A percentile compares a stretch with the other conserved stretches of the same genome.
Conservation (phyloP, 2,797 vertebrate genomes). For the Lepus townsendii region DNA sequence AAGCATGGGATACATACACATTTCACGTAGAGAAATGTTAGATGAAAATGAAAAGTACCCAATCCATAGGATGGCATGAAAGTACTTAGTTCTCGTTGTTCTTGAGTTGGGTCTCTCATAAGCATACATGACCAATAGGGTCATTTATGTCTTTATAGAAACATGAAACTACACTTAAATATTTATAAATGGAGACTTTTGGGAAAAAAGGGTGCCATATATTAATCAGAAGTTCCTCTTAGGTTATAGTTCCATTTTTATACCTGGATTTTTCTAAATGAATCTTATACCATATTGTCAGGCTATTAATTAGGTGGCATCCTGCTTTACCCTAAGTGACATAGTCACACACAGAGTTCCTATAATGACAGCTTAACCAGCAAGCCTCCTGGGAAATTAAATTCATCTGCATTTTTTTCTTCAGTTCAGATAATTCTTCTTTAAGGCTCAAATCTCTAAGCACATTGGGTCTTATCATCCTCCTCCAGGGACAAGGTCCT, state of each 20-base stretch:
- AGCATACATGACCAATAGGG: not conserved
- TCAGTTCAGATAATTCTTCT: conserved; percentile 56
- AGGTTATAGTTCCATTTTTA: not conserved
- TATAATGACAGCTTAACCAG: conserved; percentile 46
- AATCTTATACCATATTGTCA: not conserved
- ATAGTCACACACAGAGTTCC: conserved; percentile 44
- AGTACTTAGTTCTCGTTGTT: not conserved
- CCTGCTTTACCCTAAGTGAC: not conserved
- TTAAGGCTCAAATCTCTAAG: conserved; percentile 47
- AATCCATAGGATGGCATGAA: not conserved
- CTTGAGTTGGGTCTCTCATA: not conserved
- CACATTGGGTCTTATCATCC: conserved; percentile 1
- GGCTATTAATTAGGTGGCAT: conserved; percentile 4
- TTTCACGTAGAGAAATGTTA: conserved; percentile 11
- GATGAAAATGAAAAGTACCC: not conserved
- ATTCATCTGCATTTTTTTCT: conserved; percentile 55
- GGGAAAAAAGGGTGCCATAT: not conserved
- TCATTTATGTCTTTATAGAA: not conserved
- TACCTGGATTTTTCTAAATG: not conserved
- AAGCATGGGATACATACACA: not conserved
- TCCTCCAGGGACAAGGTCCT: not conserved
- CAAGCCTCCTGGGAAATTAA: conserved; percentile 72
- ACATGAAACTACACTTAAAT: not conserved
- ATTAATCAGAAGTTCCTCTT: not conserved
- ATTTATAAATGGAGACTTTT: not conserved